Evolutionary conservation across 2,888 invertebrate species (phyloP), one percentile per base, ranked within the genome.

Genomic region (Hypolimnas misippus): DNA sequence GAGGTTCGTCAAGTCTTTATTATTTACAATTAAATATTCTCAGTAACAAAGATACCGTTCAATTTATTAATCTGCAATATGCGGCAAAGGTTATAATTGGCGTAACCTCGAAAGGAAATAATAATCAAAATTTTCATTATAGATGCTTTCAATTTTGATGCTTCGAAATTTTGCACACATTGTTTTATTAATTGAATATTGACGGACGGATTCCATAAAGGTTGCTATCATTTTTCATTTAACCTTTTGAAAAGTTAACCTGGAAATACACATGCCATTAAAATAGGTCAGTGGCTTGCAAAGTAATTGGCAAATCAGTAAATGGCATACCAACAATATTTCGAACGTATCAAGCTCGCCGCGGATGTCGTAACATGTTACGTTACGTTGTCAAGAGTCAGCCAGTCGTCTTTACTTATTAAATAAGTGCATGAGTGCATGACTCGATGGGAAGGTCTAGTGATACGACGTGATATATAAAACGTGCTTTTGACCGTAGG

Each of bases 121-220:
- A 57, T 51, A 57, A 50, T 57, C 40, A 57, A 51, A 51, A 29
- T 14, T 42, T 51, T 38, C 50, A 57, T 57, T 51, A 57, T 51
- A 31, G n/a, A 17, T 17, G 40, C 19, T 52, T 58, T 40, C 56
- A 42, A 19, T n/a, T 21, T 52, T 33, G 58, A 51, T 51, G 25
- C 38, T 52, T 42, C 31, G 33, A 52, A 58, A 58, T 14, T 52
- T 52, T 42, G 50, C 42, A 52, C 58, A 42, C 42, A 58, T 58
- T 58, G 57, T 57, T 58, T 52, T 42, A 44, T 52, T 58, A 58
- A 58, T 52, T 58, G 52, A 58, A 58, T 40, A 40, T 52, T 7
- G n/a, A 19, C 40, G 17, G 35, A n/a, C 29, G 51, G 17, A 40
- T 40, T 40, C 17, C 29, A 42, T 38, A 29, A 29, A 57, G 12